phyloP scores from a whole-genome alignment of 2,113 vertebrate species.

The Reinhardtius hippoglossoides region DNA sequence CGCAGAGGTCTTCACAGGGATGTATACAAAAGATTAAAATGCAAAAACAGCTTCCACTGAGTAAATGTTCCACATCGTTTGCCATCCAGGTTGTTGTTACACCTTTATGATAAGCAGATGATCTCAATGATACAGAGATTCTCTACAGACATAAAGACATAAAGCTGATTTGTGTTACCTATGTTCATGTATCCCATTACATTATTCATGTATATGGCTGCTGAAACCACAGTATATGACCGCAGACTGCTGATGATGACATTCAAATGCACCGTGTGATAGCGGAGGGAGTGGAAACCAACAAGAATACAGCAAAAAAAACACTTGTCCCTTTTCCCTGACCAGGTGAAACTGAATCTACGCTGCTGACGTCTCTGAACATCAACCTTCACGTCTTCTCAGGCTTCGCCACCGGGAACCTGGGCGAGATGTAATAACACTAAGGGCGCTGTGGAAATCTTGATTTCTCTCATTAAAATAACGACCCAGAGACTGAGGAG shows the following conservation, averaged over 20 bases:
- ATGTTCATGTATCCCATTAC: conserved; percentile 6
- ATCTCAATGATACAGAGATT: too few relatives aligned
- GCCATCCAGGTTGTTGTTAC: too few relatives aligned
- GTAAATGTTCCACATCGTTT: conserved; percentile 6
- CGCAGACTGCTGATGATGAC: conserved; percentile 37
- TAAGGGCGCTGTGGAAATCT: conserved; percentile 2
- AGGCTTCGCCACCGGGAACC: conserved; percentile 3
- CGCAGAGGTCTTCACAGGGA: too few relatives aligned
- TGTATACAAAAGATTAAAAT: conserved; percentile 9
- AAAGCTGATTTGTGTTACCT: not conserved
- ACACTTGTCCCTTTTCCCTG: conserved; percentile 10
- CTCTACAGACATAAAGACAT: not conserved
- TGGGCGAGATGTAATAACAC: not conserved
- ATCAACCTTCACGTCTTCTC: conserved; percentile 30
- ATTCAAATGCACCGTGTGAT: conserved; percentile 35
- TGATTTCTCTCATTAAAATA: conserved; percentile 45
- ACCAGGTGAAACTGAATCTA: conserved; percentile 45
- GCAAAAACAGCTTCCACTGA: not conserved
- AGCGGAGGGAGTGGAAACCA: conserved; percentile 15
- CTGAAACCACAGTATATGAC: conserved; percentile 7
- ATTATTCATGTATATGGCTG: not conserved
- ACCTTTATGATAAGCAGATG: too few relatives aligned
- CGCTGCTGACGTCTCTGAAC: conserved; percentile 25
- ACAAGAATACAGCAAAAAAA: conserved; percentile 23
- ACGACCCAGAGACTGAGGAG: conserved; percentile 12